These are phyloP conservation scores for Mus spicilegus DNA, from an alignment of 2,113 vertebrate species.

Conservation along the genomic window DNA sequence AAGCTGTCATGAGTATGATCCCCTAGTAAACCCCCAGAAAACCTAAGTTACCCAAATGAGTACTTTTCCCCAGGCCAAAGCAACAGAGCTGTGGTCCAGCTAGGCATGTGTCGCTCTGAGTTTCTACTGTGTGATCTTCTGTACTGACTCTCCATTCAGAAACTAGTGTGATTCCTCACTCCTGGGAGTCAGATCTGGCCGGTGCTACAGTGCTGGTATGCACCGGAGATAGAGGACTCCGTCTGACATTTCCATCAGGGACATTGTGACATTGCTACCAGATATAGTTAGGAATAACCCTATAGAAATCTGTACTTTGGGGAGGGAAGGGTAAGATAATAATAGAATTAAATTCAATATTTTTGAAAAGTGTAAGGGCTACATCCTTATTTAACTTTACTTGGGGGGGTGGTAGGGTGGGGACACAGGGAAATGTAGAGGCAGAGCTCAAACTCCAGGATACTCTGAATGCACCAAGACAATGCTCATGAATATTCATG, in stretches of 20 bases:
- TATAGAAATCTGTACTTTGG: neutral
- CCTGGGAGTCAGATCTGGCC: neutral
- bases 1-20: fast-evolving
- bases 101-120: fast-evolving
- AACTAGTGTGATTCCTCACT: fast-evolving
- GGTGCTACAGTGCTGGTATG: fast-evolving
- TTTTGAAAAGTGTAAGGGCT: neutral
- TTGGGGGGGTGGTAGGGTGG: no score
- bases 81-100: fast-evolving
- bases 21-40: neutral
- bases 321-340: slow-evolving; percentile 8
- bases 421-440: fast-evolving
- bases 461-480: slow-evolving; percentile 59
- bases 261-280: neutral
- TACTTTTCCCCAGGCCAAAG: neutral
- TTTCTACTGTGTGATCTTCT: fast-evolving
- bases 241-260: neutral
- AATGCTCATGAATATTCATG: slow-evolving; percentile 34
- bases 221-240: neutral
- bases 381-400: neutral
- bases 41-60: neutral
- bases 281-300: neutral
- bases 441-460: neutral
- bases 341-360: slow-evolving; percentile 14
- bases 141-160: fast-evolving